Percentiles rank a stretch among this genome's conserved stretches.
These are phyloP conservation scores for Poecilus cupreus DNA, from an alignment of 2,888 invertebrate species.

Conservation along the genomic window DNA sequence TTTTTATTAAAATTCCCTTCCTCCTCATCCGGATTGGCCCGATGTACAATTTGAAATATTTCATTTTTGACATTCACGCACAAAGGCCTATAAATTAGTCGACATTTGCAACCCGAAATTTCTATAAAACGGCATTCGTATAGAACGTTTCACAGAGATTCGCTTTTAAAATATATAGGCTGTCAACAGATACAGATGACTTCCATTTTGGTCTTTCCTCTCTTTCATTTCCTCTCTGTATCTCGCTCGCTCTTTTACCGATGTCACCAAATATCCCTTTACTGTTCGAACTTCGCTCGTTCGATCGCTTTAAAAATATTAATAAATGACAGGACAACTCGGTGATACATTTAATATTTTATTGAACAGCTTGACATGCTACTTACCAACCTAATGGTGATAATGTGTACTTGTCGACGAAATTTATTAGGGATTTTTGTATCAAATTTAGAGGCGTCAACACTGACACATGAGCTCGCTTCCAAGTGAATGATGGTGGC, in stretches of 20 bases:
- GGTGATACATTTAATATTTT: slow-evolving; percentile 14
- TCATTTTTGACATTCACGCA: slow-evolving; percentile 17
- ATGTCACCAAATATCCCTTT: slow-evolving; percentile 1
- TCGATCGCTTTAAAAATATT: slow-evolving; percentile 30
- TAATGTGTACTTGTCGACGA: slow-evolving; percentile 15
- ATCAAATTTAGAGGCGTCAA: not conserved
- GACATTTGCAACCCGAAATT: slow-evolving; percentile 34
- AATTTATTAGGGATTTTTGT: slow-evolving; percentile 31
- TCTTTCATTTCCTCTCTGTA: slow-evolving; percentile 12
- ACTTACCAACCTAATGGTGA: slow-evolving; percentile 1
- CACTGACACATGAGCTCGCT: not conserved
- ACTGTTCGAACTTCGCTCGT: not conserved
- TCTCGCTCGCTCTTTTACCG: slow-evolving; percentile 2
- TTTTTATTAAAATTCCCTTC: not conserved
- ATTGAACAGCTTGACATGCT: slow-evolving; percentile 8
- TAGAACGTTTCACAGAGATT: slow-evolving; percentile 27
- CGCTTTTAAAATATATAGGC: slow-evolving; percentile 41
- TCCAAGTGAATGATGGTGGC: not conserved
- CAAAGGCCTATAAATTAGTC: slow-evolving; percentile 21
- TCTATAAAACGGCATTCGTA: slow-evolving; percentile 17
- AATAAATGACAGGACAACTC: slow-evolving; percentile 11
- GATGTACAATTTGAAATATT: slow-evolving; percentile 37
- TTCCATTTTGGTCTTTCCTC: slow-evolving; percentile 29
- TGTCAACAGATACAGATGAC: slow-evolving; percentile 44
- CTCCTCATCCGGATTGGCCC: not conserved